These are phyloP conservation scores for Cheilosia pagana DNA, from an alignment of 2,888 invertebrate genomes.

Conservation along the genomic window DNA sequence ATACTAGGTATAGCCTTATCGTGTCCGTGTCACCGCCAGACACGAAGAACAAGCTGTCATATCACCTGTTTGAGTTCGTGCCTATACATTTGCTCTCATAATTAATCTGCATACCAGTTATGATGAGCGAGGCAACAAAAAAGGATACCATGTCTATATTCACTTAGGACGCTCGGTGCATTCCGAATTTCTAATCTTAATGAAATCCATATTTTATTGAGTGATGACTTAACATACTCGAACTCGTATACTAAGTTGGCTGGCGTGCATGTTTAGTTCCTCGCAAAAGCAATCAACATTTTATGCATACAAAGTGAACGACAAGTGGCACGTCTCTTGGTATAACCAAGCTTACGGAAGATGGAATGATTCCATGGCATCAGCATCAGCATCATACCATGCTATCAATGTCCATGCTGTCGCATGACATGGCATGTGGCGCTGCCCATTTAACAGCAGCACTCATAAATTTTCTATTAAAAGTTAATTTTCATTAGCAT, in stretches of 20 bases:
- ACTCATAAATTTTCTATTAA: slow-evolving; percentile 74
- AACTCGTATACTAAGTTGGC: slow-evolving; percentile 15
- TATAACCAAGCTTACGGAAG: slow-evolving; percentile 25
- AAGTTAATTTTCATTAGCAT: slow-evolving; percentile 73
- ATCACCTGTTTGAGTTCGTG: slow-evolving; percentile 8
- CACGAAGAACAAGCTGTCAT: slow-evolving; percentile 19
- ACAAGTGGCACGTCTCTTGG: slow-evolving; percentile 65
- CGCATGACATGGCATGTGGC: slow-evolving; percentile 61
- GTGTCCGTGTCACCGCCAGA: slow-evolving; percentile 8
- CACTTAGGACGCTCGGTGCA: neutral
- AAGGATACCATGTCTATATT: neutral
- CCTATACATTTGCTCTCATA: neutral
- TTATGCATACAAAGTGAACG: slow-evolving; percentile 60
- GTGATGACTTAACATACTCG: slow-evolving; percentile 52
- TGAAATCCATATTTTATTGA: slow-evolving; percentile 55
- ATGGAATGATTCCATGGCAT: slow-evolving; percentile 64
- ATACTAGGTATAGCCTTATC: neutral
- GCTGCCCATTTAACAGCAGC: slow-evolving; percentile 43
- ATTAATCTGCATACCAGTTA: neutral
- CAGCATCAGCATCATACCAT: slow-evolving; percentile 55
- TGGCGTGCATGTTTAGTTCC: slow-evolving; percentile 30
- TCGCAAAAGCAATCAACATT: slow-evolving; percentile 48
- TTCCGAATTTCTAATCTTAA: slow-evolving; percentile 42
- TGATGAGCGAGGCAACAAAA: neutral
- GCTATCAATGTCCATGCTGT: slow-evolving; percentile 57